A percentile compares a stretch with the other conserved stretches of the same genome.
Evolutionary conservation across 2,113 vertebrate genomes (phyloP).

Genomic region (Agapornis roseicollis): DNA sequence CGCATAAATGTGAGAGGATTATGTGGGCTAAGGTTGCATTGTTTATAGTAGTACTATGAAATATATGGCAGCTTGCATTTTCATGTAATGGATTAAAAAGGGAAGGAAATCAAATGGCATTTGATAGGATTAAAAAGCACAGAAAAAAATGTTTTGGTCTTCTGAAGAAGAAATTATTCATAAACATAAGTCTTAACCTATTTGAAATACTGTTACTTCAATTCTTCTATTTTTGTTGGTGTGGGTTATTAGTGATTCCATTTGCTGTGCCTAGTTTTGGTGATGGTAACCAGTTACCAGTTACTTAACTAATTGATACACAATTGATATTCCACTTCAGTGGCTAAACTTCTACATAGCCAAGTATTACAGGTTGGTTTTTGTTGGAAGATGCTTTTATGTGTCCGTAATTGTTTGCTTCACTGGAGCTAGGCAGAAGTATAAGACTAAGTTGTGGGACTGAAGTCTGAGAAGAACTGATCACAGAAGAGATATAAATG

Average conservation of each 20-base stretch:
- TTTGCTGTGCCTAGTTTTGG: not conserved
- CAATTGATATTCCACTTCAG: not conserved
- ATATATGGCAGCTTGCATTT: not conserved
- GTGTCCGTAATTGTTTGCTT: not conserved
- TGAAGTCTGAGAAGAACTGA: not conserved
- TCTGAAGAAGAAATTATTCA: not conserved
- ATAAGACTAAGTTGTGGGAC: not conserved
- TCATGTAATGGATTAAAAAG: not conserved
- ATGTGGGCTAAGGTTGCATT: not conserved
- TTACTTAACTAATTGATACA: not conserved
- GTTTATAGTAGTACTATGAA: not conserved
- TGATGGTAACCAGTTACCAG: not conserved
- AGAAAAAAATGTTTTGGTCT: not conserved
- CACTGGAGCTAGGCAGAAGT: not conserved
- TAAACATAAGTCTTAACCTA: not conserved
- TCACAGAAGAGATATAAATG: not conserved
- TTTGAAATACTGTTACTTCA: not conserved
- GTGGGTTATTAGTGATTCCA: not conserved
- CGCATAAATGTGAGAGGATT: not conserved
- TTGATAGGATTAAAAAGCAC: not conserved
- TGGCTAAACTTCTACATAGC: not conserved
- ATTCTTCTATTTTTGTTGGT: not conserved
- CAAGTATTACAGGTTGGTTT: not conserved
- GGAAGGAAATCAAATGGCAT: not conserved
- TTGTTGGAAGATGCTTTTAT: not conserved